Percentiles rank a stretch among this genome's conserved stretches.
These are phyloP conservation scores for Uria aalge DNA, from an alignment of 2,113 vertebrate genomes.

Conservation along the genomic window DNA sequence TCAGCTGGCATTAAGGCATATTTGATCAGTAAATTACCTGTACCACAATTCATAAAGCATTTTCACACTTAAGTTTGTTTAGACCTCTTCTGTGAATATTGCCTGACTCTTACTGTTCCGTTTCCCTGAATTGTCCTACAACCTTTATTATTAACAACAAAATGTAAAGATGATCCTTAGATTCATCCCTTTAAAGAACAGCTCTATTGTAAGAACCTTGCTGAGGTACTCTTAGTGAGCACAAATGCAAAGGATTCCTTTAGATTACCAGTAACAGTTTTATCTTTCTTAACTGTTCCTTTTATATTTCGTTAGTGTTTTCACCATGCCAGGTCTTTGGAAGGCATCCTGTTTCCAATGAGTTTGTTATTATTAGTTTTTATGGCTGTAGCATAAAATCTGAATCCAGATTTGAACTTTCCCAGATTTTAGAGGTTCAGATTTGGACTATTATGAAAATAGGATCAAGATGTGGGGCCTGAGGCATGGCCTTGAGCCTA, in stretches of 20 bases:
- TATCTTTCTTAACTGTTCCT: neutral
- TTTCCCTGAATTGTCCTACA: neutral
- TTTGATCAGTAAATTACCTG: neutral
- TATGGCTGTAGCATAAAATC: neutral
- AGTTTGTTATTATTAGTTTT: slow-evolving; percentile 45
- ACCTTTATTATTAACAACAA: neutral
- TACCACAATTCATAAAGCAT: neutral
- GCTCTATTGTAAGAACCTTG: neutral
- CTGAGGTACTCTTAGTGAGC: neutral
- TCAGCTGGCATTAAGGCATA: neutral
- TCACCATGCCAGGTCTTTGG: neutral
- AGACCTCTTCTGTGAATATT: neutral
- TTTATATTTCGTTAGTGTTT: neutral
- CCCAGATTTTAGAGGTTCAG: slow-evolving; percentile 6
- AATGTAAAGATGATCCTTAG: neutral
- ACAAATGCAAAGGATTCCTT: neutral
- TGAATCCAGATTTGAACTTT: slow-evolving; percentile 18
- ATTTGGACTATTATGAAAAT: neutral
- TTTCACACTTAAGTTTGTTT: neutral
- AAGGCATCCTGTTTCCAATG: slow-evolving; percentile 8
- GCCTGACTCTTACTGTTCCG: neutral
- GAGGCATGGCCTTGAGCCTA: neutral
- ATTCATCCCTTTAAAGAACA: neutral
- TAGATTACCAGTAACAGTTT: neutral
- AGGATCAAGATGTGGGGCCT: neutral